phyloP scores from a whole-genome alignment of 2,888 invertebrate genomes.

The Andrena chrysosceles region DNA sequence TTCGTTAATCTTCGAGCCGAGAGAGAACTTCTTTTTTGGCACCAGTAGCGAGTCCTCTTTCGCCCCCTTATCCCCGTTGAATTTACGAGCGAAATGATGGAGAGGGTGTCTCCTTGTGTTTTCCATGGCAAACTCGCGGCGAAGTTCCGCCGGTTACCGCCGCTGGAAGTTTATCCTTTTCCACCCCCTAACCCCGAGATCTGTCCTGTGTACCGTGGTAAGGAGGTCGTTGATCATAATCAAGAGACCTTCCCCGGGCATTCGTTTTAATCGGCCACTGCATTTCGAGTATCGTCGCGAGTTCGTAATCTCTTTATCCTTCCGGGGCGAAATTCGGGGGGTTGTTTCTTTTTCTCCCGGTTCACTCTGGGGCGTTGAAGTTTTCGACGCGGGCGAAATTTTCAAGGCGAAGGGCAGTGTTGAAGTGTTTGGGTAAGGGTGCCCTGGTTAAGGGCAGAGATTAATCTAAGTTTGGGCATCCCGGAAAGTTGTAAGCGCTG shows the following conservation, averaged over 20 bases:
- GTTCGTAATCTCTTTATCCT: background rate
- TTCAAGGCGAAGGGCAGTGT: too few species aligned
- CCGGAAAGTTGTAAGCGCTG: constrained; percentile 10
- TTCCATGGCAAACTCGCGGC: constrained; percentile 55
- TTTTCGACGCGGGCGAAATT: too few species aligned
- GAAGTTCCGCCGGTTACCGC: constrained; percentile 45
- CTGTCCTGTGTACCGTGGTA: background rate
- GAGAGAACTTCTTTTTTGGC: constrained; percentile 72
- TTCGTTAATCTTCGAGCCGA: constrained; percentile 78
- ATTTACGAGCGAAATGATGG: constrained; percentile 77
- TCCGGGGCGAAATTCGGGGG: background rate
- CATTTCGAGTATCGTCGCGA: background rate
- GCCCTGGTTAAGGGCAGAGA: constrained; percentile 14
- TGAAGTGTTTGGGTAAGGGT: background rate
- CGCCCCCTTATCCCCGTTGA: constrained; percentile 60
- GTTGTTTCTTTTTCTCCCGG: too few species aligned
- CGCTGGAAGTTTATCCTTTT: constrained; percentile 45
- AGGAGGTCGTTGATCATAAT: constrained; percentile 51
- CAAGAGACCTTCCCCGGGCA: constrained; percentile 18
- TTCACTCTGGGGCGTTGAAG: too few species aligned
- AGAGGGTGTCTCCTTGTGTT: constrained; percentile 71
- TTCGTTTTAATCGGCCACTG: constrained; percentile 32
- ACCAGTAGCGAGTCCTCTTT: constrained; percentile 56
- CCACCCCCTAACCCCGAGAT: background rate
- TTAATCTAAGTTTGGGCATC: constrained; percentile 38